These are phyloP conservation scores for Arion vulgaris DNA, from an alignment of 1,140 invertebrate genomes.

Conservation along the genomic window DNA sequence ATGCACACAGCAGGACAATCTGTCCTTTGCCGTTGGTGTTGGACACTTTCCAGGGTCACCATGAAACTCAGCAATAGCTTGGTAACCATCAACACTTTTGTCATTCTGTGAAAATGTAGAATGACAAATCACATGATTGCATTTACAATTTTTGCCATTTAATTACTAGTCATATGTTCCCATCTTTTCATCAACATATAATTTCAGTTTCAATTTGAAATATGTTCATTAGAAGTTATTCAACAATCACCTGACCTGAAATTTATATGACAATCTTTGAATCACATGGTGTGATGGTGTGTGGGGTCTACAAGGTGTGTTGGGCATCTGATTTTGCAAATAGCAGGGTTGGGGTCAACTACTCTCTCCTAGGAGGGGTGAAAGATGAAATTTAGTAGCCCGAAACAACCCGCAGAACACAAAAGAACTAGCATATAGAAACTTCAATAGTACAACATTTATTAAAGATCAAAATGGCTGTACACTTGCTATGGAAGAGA, in stretches of 20 bases:
- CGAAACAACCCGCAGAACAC: too few relatives aligned
- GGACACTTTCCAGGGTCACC: slow-evolving; percentile 47
- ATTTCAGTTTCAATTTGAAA: background rate
- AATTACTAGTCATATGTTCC: background rate
- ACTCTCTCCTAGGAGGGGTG: too few relatives aligned
- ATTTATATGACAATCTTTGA: background rate
- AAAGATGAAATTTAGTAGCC: too few relatives aligned
- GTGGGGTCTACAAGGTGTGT: too few relatives aligned
- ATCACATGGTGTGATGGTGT: background rate
- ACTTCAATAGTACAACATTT: too few relatives aligned
- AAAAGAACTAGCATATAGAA: too few relatives aligned
- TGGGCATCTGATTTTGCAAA: too few relatives aligned
- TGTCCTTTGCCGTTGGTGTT: slow-evolving; percentile 36
- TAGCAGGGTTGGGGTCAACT: too few relatives aligned
- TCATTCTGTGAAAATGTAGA: slow-evolving; percentile 32
- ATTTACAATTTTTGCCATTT: background rate
- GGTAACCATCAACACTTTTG: slow-evolving; percentile 47
- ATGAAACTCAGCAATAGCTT: slow-evolving; percentile 50
- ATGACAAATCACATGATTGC: too few relatives aligned
- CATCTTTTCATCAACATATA: background rate
- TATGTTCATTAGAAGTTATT: background rate
- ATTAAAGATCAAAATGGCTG: too few relatives aligned
- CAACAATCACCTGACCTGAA: background rate
- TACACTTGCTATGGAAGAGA: too few relatives aligned
- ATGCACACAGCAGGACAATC: slow-evolving; percentile 48